These are phyloP conservation scores for Drosophila biarmipes DNA, from an alignment of 1,140 invertebrate species.

Conservation along the genomic window DNA sequence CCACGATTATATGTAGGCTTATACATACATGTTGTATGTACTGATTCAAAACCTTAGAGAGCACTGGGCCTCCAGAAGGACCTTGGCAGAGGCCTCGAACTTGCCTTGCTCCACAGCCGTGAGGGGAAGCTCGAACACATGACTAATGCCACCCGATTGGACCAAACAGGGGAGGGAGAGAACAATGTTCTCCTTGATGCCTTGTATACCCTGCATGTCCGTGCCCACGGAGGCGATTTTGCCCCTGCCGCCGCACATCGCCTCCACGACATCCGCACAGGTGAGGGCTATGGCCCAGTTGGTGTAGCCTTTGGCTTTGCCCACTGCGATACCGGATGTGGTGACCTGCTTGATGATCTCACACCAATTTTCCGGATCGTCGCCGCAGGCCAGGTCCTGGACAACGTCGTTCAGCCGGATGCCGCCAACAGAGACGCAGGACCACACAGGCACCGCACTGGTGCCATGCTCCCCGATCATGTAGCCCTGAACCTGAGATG, in stretches of 20 bases:
- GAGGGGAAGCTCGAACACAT: conserved; percentile 31
- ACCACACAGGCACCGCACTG: conserved; percentile 93
- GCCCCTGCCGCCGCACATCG: conserved; percentile 87
- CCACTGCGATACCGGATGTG: conserved; percentile 91
- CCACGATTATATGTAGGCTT: no score
- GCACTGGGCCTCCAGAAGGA: conserved; percentile 21
- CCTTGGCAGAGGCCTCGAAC: conserved; percentile 16
- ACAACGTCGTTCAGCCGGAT: conserved; percentile 88
- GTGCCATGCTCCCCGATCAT: conserved; percentile 94
- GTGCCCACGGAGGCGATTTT: conserved; percentile 92
- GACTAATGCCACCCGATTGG: conserved; percentile 25
- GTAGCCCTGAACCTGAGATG: conserved; percentile 92
- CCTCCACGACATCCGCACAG: conserved; percentile 88
- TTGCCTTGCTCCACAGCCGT: conserved; percentile 4
- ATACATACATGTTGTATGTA: no score
- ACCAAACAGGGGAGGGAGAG: conserved; percentile 90
- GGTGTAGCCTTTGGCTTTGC: conserved; percentile 93
- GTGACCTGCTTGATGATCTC: conserved; percentile 90
- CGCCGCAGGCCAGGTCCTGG: conserved; percentile 88
- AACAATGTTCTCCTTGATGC: conserved; percentile 91
- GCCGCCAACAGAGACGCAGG: conserved; percentile 86
- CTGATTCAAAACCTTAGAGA: conserved; percentile 10
- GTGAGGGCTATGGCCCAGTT: conserved; percentile 94
- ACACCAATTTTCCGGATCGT: conserved; percentile 91
- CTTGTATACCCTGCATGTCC: conserved; percentile 90